Conservation (phyloP, 2,888 invertebrate genomes). For the Acleris holmiana region DNA sequence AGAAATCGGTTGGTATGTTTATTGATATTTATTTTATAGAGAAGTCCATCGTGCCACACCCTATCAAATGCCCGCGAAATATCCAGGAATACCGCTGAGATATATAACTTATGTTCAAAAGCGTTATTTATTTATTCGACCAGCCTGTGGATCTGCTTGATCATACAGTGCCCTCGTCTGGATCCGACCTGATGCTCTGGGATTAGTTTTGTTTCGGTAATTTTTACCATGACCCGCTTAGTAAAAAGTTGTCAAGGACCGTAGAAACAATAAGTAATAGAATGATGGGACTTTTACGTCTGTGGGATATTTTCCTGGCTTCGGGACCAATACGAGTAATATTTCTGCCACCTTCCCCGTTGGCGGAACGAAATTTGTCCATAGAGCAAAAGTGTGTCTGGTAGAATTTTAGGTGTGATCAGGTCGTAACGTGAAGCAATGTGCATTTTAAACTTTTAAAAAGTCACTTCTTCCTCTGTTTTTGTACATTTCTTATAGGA, state of each 20-base stretch:
- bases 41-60: constrained; percentile 38
- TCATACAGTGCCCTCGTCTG: constrained; percentile 23
- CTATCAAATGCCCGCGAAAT: constrained; percentile 11
- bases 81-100: constrained; percentile 41
- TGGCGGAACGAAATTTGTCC: too few relatives aligned
- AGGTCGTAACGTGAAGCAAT: constrained; percentile 14
- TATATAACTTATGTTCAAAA: constrained; percentile 10
- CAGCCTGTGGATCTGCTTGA: constrained; percentile 16
- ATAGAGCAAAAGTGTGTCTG: neutral
- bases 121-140: neutral
- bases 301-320: too few relatives aligned
- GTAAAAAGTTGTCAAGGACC: constrained; percentile 29
- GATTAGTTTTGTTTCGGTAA: neutral
- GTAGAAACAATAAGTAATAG: constrained; percentile 24
- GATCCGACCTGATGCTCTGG: constrained; percentile 34
- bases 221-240: neutral
- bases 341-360: too few relatives aligned
- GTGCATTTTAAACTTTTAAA: neutral
- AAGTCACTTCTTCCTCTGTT: neutral
- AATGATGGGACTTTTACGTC: too few relatives aligned
- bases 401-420: constrained; percentile 1
- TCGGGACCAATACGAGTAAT: too few relatives aligned
- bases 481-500: too few relatives aligned
- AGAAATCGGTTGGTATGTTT: constrained; percentile 16
- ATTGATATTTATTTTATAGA: constrained; percentile 39